Conservation (phyloP, 2,888 invertebrate species). For the Neoscelio sp. region DNA sequence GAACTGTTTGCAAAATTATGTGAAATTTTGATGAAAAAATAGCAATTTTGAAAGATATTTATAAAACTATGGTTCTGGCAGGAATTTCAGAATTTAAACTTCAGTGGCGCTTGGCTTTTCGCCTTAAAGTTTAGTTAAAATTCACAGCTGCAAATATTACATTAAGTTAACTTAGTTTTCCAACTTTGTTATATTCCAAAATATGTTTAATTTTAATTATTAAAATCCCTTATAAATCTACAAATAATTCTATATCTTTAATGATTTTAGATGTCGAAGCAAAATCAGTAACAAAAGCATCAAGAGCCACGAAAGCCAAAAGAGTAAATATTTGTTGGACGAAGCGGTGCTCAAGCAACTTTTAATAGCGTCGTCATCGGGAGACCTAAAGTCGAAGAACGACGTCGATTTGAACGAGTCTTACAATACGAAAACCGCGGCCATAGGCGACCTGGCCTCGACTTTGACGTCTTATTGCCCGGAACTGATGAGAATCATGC, state of each 20-base stretch:
- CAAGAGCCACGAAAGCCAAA: conserved; percentile 74
- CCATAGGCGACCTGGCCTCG: conserved; percentile 77
- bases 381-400: conserved; percentile 72
- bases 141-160: too few relatives aligned
- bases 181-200: too few relatives aligned
- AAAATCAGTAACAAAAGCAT: conserved; percentile 77
- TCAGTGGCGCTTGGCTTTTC: too few relatives aligned
- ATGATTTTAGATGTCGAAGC: conserved; percentile 72
- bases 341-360: conserved; percentile 77
- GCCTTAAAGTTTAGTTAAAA: too few relatives aligned
- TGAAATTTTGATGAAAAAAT: too few relatives aligned
- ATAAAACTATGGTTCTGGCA: too few relatives aligned
- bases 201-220: too few relatives aligned
- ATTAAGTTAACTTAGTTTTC: too few relatives aligned
- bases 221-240: not conserved
- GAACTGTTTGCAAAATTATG: too few relatives aligned
- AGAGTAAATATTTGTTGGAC: conserved; percentile 78
- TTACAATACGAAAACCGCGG: conserved; percentile 74
- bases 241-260: not conserved
- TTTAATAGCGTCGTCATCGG: conserved; percentile 75
- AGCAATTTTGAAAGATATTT: too few relatives aligned
- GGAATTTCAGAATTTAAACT: too few relatives aligned
- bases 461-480: conserved; percentile 78
- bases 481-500: conserved; percentile 76
- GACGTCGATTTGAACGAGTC: conserved; percentile 73